Evolutionary conservation across 2,797 vertebrate genomes (phyloP), one percentile per base, ranked within the genome.

Genomic region (Fratercula arctica): DNA sequence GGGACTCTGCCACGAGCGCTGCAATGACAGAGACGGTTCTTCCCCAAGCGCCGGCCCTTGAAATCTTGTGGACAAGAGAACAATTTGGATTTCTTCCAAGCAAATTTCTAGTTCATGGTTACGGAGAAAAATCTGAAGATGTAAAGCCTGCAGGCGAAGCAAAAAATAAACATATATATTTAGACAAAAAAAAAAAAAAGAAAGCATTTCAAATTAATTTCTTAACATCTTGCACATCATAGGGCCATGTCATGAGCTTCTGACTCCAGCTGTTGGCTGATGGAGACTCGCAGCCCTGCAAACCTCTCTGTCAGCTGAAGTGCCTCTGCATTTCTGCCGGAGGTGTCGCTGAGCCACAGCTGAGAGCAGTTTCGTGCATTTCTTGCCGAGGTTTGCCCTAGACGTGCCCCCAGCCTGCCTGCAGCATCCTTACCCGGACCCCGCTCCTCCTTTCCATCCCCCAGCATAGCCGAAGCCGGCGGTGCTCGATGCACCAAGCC

Each of bases 11-110:
- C 56, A 43, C 2, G 33, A 75, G 50, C 1, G 0, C 35, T 68
- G 33, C 31, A 68, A 75, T 33, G 45, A 80, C 53, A 82, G 75
- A 85, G 37, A 43, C 2, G 1, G 0, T 20, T 91, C 82, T 67
- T 31, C 33, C 75, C 39, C 23, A 81, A 90, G 43, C 35, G 83
- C 28, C 5, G 4, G 54, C 61, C 80, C 84, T 78, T 51, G 26
- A 93, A 92, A 51, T 88, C 92, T 75, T 73, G 51, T 92, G 90
- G 93, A 59, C 78, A 90, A 78, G 59, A 53, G 56, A 93, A 87
- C 43, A 56, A 51, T 72, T 81, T 93, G 88, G 72, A 93, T 87
- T 89, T 84, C 81, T 91, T 93, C 93, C 88, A 95, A 96, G 69
- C 43, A 81, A 81, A 84, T 91, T 91, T 87, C 69, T 89, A 63